Conservation (phyloP, 2,113 vertebrate genomes). For the Dromiciops gliroides region DNA sequence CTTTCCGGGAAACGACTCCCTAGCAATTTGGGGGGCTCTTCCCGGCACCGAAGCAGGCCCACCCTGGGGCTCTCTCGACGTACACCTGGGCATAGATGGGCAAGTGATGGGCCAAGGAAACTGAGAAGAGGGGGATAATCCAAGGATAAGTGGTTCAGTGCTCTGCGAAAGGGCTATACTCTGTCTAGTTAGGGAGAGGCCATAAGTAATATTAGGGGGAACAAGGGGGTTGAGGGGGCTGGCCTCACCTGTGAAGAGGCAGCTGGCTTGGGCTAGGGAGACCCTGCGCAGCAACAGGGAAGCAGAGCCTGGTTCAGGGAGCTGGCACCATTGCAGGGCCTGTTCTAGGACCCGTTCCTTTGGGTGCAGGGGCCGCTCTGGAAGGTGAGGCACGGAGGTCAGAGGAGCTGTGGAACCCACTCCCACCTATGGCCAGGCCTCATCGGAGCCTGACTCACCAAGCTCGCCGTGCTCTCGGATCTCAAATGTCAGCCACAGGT, state of each 20-base stretch:
- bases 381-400: background rate
- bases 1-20: slow-evolving; percentile 96
- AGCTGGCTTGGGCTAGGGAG: slow-evolving; percentile 89
- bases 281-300: slow-evolving; percentile 94
- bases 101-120: background rate
- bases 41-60: slow-evolving; percentile 92
- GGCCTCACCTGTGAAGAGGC: slow-evolving; percentile 92
- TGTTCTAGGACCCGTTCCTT: slow-evolving; percentile 98
- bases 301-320: slow-evolving; percentile 93
- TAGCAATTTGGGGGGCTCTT: slow-evolving; percentile 93
- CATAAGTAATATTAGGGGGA: background rate
- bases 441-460: slow-evolving; percentile 84
- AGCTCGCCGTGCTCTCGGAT: slow-evolving; percentile 94
- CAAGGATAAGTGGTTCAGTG: background rate
- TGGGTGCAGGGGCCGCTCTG: slow-evolving; percentile 95
- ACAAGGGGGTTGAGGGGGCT: slow-evolving; percentile 4
- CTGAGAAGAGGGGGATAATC: background rate
- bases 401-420: background rate
- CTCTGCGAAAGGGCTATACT: background rate
- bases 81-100: slow-evolving; percentile 82
- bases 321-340: slow-evolving; percentile 97
- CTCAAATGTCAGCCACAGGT: slow-evolving; percentile 96
- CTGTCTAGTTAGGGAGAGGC: background rate
- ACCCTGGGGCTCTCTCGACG: slow-evolving; percentile 91
- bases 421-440: background rate